Evolutionary conservation across 2,797 vertebrate genomes (phyloP).

Genomic region (Anisognathus igniventris): DNA sequence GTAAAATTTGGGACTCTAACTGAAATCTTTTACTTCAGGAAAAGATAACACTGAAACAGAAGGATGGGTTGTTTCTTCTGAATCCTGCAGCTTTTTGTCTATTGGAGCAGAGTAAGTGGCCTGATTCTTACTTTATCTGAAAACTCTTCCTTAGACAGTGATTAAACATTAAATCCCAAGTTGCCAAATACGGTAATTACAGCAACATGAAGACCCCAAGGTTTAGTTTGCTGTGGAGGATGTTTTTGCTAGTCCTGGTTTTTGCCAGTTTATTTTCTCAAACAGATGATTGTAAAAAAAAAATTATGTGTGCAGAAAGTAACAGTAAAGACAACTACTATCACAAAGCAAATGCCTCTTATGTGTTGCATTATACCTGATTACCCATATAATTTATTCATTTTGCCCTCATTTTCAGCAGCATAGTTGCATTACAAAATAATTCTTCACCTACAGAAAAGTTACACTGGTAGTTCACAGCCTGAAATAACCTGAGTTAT

Average conservation of each 20-base stretch:
- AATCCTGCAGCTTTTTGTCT: constrained; percentile 98
- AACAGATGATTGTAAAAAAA: not conserved
- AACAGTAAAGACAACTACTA: not conserved
- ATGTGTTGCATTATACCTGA: not conserved
- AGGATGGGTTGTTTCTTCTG: constrained; percentile 98
- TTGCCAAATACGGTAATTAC: not conserved
- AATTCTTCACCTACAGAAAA: not conserved
- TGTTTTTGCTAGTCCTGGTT: not conserved
- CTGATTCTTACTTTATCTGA: not conserved
- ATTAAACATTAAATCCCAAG: not conserved
- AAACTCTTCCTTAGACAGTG: not conserved
- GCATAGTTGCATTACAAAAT: not conserved
- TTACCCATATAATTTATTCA: not conserved
- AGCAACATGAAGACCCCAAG: not conserved
- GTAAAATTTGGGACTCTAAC: not conserved
- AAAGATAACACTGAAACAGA: constrained; percentile 86
- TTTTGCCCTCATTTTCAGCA: not conserved
- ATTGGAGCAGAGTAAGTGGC: constrained; percentile 91
- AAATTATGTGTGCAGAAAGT: not conserved
- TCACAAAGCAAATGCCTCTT: not conserved
- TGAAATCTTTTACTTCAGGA: constrained; percentile 69
- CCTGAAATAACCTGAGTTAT: not conserved
- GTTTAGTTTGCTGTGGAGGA: not conserved
- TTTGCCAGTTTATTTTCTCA: not conserved
- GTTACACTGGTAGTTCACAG: not conserved